Percentiles rank a stretch among this genome's conserved stretches.
Conservation (phyloP, 2,113 vertebrate species). For the Corythaixoides concolor region DNA sequence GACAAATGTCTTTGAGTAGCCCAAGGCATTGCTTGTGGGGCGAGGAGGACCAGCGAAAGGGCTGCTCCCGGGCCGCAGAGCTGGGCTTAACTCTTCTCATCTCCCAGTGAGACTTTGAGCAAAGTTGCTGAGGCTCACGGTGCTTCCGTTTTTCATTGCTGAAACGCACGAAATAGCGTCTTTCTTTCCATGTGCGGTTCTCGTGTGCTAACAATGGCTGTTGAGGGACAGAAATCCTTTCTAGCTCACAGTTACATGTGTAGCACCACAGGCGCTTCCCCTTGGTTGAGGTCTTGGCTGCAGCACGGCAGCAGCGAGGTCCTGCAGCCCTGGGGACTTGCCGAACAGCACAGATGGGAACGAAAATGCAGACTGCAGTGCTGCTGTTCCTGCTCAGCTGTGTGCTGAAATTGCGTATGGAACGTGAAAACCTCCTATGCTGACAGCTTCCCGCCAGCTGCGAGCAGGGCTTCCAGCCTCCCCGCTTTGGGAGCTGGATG, state of each 20-base stretch:
- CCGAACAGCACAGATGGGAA: fast-evolving
- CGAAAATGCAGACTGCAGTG: fast-evolving
- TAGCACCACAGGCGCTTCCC: fast-evolving
- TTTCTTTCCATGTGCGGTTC: fast-evolving
- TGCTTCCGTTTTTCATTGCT: not conserved
- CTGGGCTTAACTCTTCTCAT: not conserved
- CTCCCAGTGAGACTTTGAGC: not conserved
- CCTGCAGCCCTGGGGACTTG: not conserved
- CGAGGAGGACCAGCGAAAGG: not conserved
- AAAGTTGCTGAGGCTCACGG: not conserved
- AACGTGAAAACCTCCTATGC: fast-evolving
- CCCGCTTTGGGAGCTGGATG: fast-evolving
- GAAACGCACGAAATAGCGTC: not conserved
- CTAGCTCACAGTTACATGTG: fast-evolving
- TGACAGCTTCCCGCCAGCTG: not conserved
- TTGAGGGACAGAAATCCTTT: not conserved
- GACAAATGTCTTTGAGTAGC: not conserved
- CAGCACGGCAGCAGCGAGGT: not conserved
- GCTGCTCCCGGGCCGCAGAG: not conserved
- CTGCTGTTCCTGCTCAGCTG: not conserved
- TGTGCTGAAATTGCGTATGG: fast-evolving
- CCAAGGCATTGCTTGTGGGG: not conserved
- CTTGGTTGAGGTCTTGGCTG: fast-evolving
- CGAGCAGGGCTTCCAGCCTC: not conserved
- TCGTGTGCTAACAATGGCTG: fast-evolving